These are phyloP conservation scores for Melanotaenia pygmaea DNA, from an alignment of 2,797 vertebrate species.

Conservation along the genomic window DNA sequence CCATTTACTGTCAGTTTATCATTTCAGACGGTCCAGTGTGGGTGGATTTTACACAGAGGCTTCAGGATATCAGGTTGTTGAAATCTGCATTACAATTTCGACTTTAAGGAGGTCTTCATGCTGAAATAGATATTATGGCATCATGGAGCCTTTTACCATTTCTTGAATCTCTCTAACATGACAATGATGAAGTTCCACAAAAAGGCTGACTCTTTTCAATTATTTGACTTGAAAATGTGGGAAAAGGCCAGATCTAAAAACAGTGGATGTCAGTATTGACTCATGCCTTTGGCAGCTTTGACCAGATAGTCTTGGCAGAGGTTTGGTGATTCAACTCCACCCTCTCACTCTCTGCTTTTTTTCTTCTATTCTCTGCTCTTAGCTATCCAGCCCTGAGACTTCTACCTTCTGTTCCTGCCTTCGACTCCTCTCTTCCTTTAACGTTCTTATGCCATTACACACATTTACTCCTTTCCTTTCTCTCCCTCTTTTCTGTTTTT, in stretches of 20 bases:
- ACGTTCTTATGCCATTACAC: slow-evolving; percentile 11
- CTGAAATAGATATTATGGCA: slow-evolving; percentile 5
- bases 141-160: not conserved
- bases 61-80: slow-evolving; percentile 28
- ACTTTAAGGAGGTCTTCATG: not conserved
- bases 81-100: slow-evolving; percentile 21
- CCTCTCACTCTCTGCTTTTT: slow-evolving; percentile 3
- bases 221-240: slow-evolving; percentile 25
- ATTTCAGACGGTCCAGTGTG: slow-evolving; percentile 39
- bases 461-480: not conserved
- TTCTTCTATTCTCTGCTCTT: not conserved
- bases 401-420: slow-evolving; percentile 40
- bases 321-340: slow-evolving; percentile 6
- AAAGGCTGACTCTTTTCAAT: not conserved
- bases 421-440: slow-evolving; percentile 1
- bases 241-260: slow-evolving; percentile 18
- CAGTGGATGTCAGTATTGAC: not conserved
- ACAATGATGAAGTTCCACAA: not conserved
- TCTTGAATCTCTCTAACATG: no score
- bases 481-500: not conserved
- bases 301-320: not conserved
- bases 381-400: slow-evolving; percentile 13
- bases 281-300: slow-evolving; percentile 17
- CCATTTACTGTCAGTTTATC: slow-evolving; percentile 23
- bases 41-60: slow-evolving; percentile 48